Evolutionary conservation across 2,797 vertebrate species (phyloP), one percentile per base, ranked within the genome.

Genomic region (Eutrigla gurnardus): DNA sequence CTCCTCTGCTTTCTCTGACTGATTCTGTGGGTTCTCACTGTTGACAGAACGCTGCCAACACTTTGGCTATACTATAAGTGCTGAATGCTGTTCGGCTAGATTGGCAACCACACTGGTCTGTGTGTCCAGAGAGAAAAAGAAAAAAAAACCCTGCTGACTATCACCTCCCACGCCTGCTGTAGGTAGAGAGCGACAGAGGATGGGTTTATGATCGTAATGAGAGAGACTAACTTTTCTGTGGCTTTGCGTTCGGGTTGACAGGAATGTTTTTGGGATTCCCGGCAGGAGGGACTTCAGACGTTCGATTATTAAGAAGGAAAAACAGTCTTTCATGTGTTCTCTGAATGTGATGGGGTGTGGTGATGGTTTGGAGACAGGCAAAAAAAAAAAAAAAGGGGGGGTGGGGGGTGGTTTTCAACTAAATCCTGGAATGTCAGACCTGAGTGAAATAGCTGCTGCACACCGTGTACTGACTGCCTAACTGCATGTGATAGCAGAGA

Each of bases 341-440:
- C 32, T 68, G 73, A 36, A 40, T 75, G 53, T 33, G 54, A 70
- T 17, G 58, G 14, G 67, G 54, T 61, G 78, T 8, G 66, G 50
- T 43, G 76, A 62, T 25, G 49, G 60, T n/a, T 65, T 40, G 43
- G 67, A 60, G 77, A 62, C 36, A 6, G 68, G 40, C 50, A 70
- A 69, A 81, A 70, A 54, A 52, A 25, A 25, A 25, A 25, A 25
- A 25, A 11, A 11, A 7, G 7, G 25, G 25, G 32, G 25, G 6
- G 35, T 7, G 7, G 57, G 39, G 13, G 45, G 33, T 5, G 57
- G 79, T 82, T 86, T 86, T 77, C 42, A 65, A 78, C 82, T 76
- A 78, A 86, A 82, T 70, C 75, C 81, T 82, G 90, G 88, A 92
- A 93, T 89, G 90, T 91, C 77, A 77, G 87, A 85, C 83, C 86